phyloP scores from a whole-genome alignment of 2,113 vertebrate genomes.

The Psettodes erumei region DNA sequence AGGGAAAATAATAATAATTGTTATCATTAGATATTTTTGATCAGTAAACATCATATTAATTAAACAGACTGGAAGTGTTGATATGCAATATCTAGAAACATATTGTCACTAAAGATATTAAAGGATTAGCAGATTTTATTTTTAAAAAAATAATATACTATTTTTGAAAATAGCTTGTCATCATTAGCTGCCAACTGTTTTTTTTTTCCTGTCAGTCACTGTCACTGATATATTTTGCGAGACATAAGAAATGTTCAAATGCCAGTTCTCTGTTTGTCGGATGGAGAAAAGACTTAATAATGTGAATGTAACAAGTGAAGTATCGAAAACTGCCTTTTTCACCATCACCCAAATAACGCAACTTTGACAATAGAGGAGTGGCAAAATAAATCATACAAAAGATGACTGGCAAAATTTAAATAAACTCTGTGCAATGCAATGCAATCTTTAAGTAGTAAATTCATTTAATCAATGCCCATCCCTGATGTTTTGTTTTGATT shows the following conservation, averaged over 20 bases:
- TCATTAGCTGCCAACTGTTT: neutral
- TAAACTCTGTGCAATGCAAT: neutral
- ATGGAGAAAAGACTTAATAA: neutral
- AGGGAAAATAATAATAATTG: neutral
- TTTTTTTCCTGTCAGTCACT: conserved; percentile 24
- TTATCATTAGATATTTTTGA: neutral
- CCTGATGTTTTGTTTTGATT: neutral
- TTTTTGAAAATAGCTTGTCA: neutral
- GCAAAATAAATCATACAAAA: neutral
- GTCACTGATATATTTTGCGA: conserved; percentile 11
- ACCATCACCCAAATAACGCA: neutral
- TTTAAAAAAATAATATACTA: neutral
- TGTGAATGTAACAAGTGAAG: neutral
- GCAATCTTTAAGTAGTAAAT: neutral
- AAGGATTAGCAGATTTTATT: neutral
- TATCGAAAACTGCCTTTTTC: neutral
- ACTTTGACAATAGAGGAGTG: no score
- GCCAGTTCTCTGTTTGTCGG: neutral
- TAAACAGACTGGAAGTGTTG: neutral
- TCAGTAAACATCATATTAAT: neutral
- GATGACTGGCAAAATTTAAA: neutral
- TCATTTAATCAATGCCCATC: neutral
- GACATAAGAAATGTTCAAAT: conserved; percentile 5
- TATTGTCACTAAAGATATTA: no score
- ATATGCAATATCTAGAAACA: neutral